These are phyloP conservation scores for Tragelaphus strepsiceros DNA, from an alignment of 2,113 vertebrate species.

Conservation along the genomic window DNA sequence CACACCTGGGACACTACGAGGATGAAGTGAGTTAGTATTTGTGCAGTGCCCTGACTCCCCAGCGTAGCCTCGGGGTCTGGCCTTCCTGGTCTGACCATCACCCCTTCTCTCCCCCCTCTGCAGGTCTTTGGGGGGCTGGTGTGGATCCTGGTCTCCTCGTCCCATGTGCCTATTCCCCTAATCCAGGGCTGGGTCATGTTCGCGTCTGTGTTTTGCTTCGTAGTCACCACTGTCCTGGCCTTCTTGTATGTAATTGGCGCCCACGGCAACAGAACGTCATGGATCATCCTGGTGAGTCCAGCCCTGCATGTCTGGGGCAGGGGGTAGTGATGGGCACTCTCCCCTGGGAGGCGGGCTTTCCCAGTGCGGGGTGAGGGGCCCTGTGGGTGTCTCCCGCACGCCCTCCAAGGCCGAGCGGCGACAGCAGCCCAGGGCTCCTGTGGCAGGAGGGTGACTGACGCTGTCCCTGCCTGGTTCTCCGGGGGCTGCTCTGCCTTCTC, in stretches of 20 bases:
- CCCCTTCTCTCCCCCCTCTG: neutral
- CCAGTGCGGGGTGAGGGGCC: neutral
- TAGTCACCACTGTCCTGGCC: conserved; percentile 80
- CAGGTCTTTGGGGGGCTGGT: conserved; percentile 88
- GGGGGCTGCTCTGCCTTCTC: neutral
- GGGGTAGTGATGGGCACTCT: neutral
- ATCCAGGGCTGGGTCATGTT: conserved; percentile 89
- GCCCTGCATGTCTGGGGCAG: rapidly evolving
- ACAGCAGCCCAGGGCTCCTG: neutral
- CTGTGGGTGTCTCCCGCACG: rapidly evolving
- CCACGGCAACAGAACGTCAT: conserved; percentile 79
- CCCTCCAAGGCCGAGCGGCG: neutral
- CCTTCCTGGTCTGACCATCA: neutral
- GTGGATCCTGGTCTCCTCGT: conserved; percentile 86
- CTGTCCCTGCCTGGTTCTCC: rapidly evolving
- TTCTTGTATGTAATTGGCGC: conserved; percentile 79
- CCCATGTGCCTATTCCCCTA: neutral
- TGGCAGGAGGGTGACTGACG: rapidly evolving
- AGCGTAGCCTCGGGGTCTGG: rapidly evolving
- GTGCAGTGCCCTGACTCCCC: neutral
- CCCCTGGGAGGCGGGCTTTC: neutral
- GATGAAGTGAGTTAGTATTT: neutral
- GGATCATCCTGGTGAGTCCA: conserved; percentile 83
- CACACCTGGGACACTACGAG: neutral
- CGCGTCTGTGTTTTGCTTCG: conserved; percentile 86